Percentiles rank a stretch among this genome's conserved stretches.
Conservation (phyloP, 2,888 invertebrate species). For the Chloroclystis v-ata region DNA sequence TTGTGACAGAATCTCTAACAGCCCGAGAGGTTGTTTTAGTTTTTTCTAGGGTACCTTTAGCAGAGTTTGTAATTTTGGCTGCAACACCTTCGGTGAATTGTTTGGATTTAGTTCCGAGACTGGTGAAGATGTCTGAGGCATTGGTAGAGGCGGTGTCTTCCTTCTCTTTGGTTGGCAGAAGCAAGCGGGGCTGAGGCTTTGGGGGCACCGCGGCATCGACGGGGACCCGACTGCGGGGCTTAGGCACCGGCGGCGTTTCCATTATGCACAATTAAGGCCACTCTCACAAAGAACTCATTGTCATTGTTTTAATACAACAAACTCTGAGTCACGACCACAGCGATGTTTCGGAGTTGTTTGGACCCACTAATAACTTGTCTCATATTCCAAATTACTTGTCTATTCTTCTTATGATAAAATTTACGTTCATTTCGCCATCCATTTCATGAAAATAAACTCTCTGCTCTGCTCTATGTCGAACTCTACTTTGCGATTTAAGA, state of each 20-base stretch:
- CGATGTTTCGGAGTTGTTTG: too few relatives aligned
- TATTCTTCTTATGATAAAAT: too few relatives aligned
- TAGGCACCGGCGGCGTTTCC: constrained; percentile 52
- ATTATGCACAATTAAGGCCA: constrained; percentile 30
- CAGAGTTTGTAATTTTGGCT: constrained; percentile 65
- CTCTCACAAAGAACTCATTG: not conserved
- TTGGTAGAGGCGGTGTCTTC: constrained; percentile 25
- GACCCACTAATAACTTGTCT: too few relatives aligned
- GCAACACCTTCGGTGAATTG: constrained; percentile 78
- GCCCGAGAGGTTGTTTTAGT: constrained; percentile 71
- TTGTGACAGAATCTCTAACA: constrained; percentile 73
- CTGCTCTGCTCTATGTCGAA: too few relatives aligned
- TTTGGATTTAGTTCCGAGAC: constrained; percentile 76
- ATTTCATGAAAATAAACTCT: too few relatives aligned
- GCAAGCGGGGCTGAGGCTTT: constrained; percentile 72
- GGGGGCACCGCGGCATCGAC: constrained; percentile 56
- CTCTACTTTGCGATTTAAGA: too few relatives aligned
- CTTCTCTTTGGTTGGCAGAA: constrained; percentile 50
- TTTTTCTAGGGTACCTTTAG: constrained; percentile 67
- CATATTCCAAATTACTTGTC: not conserved
- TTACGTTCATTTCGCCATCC: too few relatives aligned
- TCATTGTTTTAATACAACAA: not conserved
- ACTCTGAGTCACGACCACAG: not conserved
- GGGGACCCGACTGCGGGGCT: constrained; percentile 14
- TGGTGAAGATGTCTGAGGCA: constrained; percentile 49